Percentiles rank a stretch among this genome's conserved stretches.
phyloP scores from a whole-genome alignment of 2,113 vertebrate species.

The Stegostoma tigrinum region DNA sequence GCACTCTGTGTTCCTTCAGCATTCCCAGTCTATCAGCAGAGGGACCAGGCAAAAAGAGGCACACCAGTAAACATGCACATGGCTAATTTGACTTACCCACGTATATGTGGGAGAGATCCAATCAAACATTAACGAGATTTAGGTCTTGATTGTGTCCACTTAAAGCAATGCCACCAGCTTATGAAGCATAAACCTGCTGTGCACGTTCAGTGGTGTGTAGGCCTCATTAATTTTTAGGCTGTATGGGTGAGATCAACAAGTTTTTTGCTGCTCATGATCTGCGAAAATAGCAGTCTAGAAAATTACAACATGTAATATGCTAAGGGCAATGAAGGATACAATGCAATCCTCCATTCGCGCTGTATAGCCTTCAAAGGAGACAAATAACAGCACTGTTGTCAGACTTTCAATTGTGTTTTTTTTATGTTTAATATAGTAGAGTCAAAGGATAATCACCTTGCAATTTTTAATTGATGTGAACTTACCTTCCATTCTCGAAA shows the following conservation, averaged over 20 bases:
- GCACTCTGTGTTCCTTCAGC: neutral
- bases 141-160: conserved; percentile 2
- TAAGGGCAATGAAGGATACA: neutral
- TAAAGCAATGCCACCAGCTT: neutral
- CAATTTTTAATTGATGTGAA: conserved; percentile 2
- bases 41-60: neutral
- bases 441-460: neutral
- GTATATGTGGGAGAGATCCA: conserved; percentile 23
- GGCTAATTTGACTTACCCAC: neutral
- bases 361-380: neutral
- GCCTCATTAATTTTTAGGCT: conserved; percentile 27
- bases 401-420: neutral
- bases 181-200: conserved; percentile 1
- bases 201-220: neutral
- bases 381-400: neutral
- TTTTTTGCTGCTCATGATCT: neutral
- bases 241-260: conserved; percentile 7
- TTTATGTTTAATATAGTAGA: neutral
- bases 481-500: neutral
- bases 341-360: neutral
- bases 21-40: neutral
- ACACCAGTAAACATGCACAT: neutral
- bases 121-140: neutral
- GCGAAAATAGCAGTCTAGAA: neutral
- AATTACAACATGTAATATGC: neutral